A percentile compares a stretch with the other conserved stretches of the same genome.
phyloP scores from a whole-genome alignment of 2,888 invertebrate species.

The Crocallis elinguaria region DNA sequence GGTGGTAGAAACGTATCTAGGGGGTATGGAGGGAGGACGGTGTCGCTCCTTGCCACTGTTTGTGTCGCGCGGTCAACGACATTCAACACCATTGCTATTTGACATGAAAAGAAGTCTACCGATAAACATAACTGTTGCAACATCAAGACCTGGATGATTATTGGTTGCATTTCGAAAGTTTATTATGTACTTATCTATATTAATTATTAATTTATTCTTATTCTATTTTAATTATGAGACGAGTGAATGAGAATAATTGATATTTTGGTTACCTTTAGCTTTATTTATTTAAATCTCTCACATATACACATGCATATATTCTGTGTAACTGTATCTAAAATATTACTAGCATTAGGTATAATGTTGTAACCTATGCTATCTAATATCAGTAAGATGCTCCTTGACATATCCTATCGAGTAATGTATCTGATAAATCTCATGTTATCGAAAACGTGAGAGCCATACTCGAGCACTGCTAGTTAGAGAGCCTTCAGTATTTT shows the following conservation, averaged over 20 bases:
- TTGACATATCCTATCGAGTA: conserved; percentile 30
- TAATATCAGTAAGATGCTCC: conserved; percentile 27
- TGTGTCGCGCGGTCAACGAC: conserved; percentile 70
- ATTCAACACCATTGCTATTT: conserved; percentile 66
- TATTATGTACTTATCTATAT: no score
- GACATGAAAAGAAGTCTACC: conserved; percentile 69
- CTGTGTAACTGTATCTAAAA: background rate
- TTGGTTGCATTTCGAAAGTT: no score
- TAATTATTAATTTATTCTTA: no score
- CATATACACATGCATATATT: no score
- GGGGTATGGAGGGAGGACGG: conserved; percentile 19
- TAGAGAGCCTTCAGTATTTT: conserved; percentile 1
- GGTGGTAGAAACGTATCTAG: conserved; percentile 10
- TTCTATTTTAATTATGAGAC: no score
- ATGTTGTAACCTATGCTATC: conserved; percentile 12
- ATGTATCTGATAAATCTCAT: conserved; percentile 31
- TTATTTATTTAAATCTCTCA: no score
- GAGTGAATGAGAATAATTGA: no score
- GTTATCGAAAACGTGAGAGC: conserved; percentile 31
- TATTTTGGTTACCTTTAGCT: no score
- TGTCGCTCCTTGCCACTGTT: conserved; percentile 52
- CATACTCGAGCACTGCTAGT: conserved; percentile 19
- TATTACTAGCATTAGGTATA: conserved; percentile 2
- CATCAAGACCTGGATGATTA: conserved; percentile 38
- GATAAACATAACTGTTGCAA: conserved; percentile 48